phyloP scores from a whole-genome alignment of 2,113 vertebrate genomes.

The Actenoides hombroni region DNA sequence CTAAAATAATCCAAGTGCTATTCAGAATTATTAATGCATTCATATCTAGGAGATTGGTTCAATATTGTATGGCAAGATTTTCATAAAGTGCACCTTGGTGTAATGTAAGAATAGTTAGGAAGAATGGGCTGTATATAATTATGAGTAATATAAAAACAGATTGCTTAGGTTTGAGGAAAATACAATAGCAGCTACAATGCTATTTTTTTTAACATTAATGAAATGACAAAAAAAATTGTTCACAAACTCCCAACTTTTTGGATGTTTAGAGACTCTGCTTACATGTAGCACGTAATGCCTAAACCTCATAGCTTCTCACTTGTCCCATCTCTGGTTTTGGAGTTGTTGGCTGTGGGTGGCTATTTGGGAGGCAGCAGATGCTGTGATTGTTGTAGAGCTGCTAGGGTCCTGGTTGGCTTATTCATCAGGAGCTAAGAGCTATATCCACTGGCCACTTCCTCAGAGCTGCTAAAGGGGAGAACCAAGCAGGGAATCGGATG shows the following conservation, averaged over 20 bases:
- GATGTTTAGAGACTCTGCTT: no score
- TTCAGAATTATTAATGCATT: neutral
- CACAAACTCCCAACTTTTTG: no score
- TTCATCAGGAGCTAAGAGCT: fast-evolving
- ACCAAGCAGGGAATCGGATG: neutral
- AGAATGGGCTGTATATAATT: neutral
- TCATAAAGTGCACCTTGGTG: neutral
- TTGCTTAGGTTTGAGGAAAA: neutral
- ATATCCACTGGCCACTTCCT: neutral
- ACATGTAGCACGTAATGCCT: no score
- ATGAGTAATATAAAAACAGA: neutral
- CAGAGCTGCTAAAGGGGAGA: neutral
- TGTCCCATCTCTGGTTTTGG: neutral
- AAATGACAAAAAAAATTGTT: no score
- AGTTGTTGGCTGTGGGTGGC: neutral
- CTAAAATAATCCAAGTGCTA: neutral
- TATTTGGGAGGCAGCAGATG: neutral
- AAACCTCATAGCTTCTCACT: neutral
- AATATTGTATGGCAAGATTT: neutral
- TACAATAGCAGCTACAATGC: neutral
- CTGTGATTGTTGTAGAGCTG: neutral
- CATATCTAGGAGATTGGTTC: neutral
- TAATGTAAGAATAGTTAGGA: neutral
- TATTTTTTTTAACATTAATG: no score
- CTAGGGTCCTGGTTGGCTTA: neutral